Conservation (phyloP, 2,888 invertebrate species). For the Pseudococcus viburni region DNA sequence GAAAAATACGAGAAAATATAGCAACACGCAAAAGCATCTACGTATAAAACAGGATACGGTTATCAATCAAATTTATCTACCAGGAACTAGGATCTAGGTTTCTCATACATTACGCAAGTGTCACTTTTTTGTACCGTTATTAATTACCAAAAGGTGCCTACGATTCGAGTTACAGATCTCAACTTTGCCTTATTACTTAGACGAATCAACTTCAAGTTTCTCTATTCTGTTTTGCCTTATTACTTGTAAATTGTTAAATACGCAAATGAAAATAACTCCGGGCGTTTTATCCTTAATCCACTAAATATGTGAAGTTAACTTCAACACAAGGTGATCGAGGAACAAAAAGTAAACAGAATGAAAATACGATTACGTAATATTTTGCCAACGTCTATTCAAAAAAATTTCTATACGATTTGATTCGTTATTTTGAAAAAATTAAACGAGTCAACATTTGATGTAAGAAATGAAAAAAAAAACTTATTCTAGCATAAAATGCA, state of each 20-base stretch:
- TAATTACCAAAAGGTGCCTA: not conserved
- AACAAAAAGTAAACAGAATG: not conserved
- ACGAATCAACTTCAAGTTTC: not conserved
- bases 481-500: not conserved
- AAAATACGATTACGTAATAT: not conserved
- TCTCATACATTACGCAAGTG: not conserved
- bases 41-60: not conserved
- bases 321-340: not conserved
- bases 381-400: not conserved
- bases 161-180: not conserved
- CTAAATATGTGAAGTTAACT: not conserved
- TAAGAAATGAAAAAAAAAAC: not conserved
- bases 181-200: not conserved
- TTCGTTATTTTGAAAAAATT: slow-evolving; percentile 12
- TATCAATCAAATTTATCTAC: not conserved
- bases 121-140: not conserved
- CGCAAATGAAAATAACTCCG: not conserved
- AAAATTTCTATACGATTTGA: not conserved
- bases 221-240: not conserved
- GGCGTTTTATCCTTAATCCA: not conserved
- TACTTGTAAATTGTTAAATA: not conserved
- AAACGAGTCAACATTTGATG: not conserved
- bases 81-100: not conserved
- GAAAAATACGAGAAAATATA: not conserved
- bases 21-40: not conserved